A percentile compares a stretch with the other conserved stretches of the same genome.
Evolutionary conservation across 23 tunicate species (phyloP).

Genomic region (Phallusia fumigata): DNA sequence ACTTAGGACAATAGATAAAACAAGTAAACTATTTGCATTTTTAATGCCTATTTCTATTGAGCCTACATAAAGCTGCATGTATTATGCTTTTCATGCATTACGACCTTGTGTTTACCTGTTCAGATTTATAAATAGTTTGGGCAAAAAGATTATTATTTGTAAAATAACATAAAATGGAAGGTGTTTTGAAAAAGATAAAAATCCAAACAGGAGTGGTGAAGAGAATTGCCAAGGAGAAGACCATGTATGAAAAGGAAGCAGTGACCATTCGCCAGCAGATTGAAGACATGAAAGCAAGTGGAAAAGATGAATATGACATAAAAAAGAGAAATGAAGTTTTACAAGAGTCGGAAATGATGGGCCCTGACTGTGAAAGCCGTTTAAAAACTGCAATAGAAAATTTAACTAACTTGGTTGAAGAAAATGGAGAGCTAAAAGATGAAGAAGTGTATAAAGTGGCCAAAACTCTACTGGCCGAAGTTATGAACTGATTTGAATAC

Average conservation of each 20-base stretch:
- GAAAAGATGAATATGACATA: constrained; percentile 77
- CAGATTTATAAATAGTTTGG: no score
- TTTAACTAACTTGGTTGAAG: constrained; percentile 39
- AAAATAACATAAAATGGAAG: constrained; percentile 56
- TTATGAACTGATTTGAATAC: constrained; percentile 1
- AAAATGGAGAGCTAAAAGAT: constrained; percentile 40
- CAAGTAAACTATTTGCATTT: no score
- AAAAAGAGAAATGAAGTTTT: constrained; percentile 66
- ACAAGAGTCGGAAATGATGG: constrained; percentile 84
- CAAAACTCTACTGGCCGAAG: constrained; percentile 43
- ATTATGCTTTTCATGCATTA: no score
- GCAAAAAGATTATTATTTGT: not conserved
- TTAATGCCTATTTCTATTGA: no score
- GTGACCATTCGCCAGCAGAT: constrained; percentile 40
- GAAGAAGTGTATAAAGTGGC: constrained; percentile 72
- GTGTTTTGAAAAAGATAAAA: constrained; percentile 60
- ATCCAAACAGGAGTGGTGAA: constrained; percentile 93
- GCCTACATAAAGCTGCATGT: no score
- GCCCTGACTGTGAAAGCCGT: constrained; percentile 83
- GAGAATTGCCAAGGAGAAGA: constrained; percentile 77
- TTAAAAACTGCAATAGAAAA: constrained; percentile 54
- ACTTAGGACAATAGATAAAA: no score
- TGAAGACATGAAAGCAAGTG: constrained; percentile 63
- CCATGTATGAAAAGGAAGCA: constrained; percentile 73
- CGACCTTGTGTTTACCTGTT: no score